These are phyloP conservation scores for Andinoacara biseriatus DNA, from an alignment of 2,113 vertebrate species.

Conservation along the genomic window DNA sequence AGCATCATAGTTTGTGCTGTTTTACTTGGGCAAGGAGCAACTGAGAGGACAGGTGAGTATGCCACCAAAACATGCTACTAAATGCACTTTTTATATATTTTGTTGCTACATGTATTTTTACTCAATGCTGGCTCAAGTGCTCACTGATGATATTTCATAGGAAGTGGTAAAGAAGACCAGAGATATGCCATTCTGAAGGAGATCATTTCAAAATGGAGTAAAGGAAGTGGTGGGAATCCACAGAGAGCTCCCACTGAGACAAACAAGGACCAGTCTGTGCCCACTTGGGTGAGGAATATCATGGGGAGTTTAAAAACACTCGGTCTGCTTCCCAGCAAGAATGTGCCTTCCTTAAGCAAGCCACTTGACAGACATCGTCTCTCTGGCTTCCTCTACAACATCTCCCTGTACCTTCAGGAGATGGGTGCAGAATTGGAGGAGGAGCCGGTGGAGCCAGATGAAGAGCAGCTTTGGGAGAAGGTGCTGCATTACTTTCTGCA, in stretches of 20 bases:
- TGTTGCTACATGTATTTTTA: neutral
- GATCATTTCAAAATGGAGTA: slow-evolving; percentile 75
- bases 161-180: slow-evolving; percentile 49
- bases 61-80: neutral
- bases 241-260: slow-evolving; percentile 45
- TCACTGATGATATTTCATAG: slow-evolving; percentile 51
- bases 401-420: slow-evolving; percentile 87
- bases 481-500: slow-evolving; percentile 80
- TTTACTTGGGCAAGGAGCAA: slow-evolving; percentile 62
- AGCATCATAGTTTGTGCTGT: slow-evolving; percentile 67
- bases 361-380: slow-evolving; percentile 78
- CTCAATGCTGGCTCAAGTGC: neutral
- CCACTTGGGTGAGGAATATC: slow-evolving; percentile 74
- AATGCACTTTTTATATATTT: neutral
- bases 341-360: slow-evolving; percentile 69
- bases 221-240: slow-evolving; percentile 56
- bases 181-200: slow-evolving; percentile 73
- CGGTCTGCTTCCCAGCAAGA: slow-evolving; percentile 71
- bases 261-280: slow-evolving; percentile 55
- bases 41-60: slow-evolving; percentile 72
- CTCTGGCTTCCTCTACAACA: slow-evolving; percentile 87
- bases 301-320: slow-evolving; percentile 79
- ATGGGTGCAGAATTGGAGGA: slow-evolving; percentile 81
- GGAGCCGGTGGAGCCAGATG: slow-evolving; percentile 41
- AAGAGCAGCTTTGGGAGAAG: slow-evolving; percentile 81